phyloP scores from a whole-genome alignment of 2,113 vertebrate species.

The Hyperoodon ampullatus region DNA sequence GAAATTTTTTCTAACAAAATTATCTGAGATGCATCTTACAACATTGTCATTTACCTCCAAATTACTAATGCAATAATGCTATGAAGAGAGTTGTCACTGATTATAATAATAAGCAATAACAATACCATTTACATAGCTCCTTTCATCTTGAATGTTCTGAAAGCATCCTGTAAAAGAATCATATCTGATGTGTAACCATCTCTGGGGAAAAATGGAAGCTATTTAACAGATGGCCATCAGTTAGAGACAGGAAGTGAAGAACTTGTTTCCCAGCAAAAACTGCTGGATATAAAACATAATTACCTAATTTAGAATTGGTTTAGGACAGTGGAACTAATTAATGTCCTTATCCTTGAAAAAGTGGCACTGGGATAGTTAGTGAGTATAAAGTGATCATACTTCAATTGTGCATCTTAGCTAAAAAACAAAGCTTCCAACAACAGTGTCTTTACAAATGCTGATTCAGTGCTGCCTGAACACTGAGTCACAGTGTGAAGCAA shows the following conservation, averaged over 20 bases:
- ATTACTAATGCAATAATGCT: conserved; percentile 34
- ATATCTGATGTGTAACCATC: conserved; percentile 49
- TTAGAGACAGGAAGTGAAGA: conserved; percentile 65
- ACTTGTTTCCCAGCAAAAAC: conserved; percentile 50
- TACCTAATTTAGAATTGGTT: conserved; percentile 71
- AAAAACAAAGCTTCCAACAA: conserved; percentile 29
- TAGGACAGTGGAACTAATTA: conserved; percentile 68
- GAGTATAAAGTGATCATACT: conserved; percentile 45
- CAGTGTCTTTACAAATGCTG: neutral
- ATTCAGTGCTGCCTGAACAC: conserved; percentile 42
- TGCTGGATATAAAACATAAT: conserved; percentile 61
- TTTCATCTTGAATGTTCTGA: conserved; percentile 46
- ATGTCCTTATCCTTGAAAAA: conserved; percentile 60
- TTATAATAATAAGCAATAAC: conserved; percentile 63
- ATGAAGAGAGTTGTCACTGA: conserved; percentile 54
- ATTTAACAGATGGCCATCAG: conserved; percentile 71
- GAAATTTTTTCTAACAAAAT: neutral
- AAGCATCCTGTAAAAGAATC: conserved; percentile 59
- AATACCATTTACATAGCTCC: conserved; percentile 30
- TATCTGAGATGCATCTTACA: neutral
- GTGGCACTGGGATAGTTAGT: conserved; percentile 49
- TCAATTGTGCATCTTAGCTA: conserved; percentile 28
- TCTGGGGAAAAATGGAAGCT: conserved; percentile 58
- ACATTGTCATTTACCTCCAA: conserved; percentile 52
- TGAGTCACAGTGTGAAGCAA: neutral